phyloP scores from a whole-genome alignment of 2,888 invertebrate species.

The Nemotelus pantherinus region DNA sequence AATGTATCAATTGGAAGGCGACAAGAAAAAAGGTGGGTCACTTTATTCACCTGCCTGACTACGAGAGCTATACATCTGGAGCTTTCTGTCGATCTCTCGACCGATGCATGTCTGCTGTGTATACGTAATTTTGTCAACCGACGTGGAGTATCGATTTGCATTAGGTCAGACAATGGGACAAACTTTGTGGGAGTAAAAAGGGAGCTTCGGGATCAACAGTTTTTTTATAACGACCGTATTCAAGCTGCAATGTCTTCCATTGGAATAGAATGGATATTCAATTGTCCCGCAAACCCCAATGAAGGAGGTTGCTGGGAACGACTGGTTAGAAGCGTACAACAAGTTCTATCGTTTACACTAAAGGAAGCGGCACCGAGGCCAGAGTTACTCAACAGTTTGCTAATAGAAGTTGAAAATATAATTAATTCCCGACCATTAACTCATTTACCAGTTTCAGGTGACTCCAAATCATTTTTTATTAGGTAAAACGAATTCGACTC shows the following conservation, averaged over 20 bases:
- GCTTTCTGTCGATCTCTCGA: constrained; percentile 42
- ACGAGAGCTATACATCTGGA: constrained; percentile 34
- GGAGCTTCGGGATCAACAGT: constrained; percentile 10
- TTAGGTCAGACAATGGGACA: constrained; percentile 48
- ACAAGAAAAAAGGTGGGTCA: not conserved
- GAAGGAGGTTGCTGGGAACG: constrained; percentile 7
- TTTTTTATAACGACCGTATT: too few species aligned
- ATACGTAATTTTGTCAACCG: constrained; percentile 48
- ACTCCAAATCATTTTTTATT: constrained; percentile 43
- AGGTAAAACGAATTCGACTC: not conserved
- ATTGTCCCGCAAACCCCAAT: not conserved
- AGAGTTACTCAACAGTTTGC: not conserved
- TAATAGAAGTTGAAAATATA: constrained; percentile 16
- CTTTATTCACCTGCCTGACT: not conserved
- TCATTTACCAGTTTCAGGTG: not conserved
- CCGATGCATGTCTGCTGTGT: constrained; percentile 48
- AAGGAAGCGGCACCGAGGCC: constrained; percentile 26
- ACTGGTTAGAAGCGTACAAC: constrained; percentile 30
- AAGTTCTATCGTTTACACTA: not conserved
- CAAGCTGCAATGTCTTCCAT: too few species aligned
- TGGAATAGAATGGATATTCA: not conserved
- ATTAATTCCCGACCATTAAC: constrained; percentile 49
- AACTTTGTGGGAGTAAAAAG: constrained; percentile 47
- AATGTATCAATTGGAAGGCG: not conserved
- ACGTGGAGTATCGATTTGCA: constrained; percentile 45